phyloP scores from a whole-genome alignment of 1,140 invertebrate genomes.

The Penaeus chinensis region DNA sequence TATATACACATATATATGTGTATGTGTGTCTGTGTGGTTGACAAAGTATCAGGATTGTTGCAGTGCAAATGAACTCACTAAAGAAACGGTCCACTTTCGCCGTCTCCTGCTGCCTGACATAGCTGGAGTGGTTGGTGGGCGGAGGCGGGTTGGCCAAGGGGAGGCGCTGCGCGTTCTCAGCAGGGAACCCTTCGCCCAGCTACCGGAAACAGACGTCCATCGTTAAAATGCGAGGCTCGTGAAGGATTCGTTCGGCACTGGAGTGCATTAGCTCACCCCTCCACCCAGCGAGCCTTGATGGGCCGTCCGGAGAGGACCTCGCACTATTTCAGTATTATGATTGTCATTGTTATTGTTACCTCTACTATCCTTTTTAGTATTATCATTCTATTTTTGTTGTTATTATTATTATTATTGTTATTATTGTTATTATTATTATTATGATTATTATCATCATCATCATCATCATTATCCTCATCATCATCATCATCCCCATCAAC shows the following conservation, averaged over 20 bases:
- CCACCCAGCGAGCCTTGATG: too few relatives aligned
- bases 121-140: slow-evolving; percentile 70
- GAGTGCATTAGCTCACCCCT: not conserved
- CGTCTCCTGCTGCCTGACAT: slow-evolving; percentile 68
- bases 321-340: too few relatives aligned
- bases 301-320: too few relatives aligned
- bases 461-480: too few relatives aligned
- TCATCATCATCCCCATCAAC: too few relatives aligned
- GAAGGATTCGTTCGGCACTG: too few relatives aligned
- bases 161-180: slow-evolving; percentile 70
- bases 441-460: too few relatives aligned
- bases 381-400: too few relatives aligned
- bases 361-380: too few relatives aligned
- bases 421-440: too few relatives aligned
- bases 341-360: too few relatives aligned
- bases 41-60: not conserved
- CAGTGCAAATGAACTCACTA: slow-evolving; percentile 69
- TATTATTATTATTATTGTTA: too few relatives aligned
- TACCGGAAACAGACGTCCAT: slow-evolving; percentile 1
- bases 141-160: slow-evolving; percentile 75
- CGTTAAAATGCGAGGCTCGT: not conserved
- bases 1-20: not conserved
- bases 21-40: not conserved
- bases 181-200: slow-evolving; percentile 70
- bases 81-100: slow-evolving; percentile 72